These are phyloP conservation scores for Dolichotis patagonum DNA, from an alignment of 2,113 vertebrate genomes.

Conservation along the genomic window DNA sequence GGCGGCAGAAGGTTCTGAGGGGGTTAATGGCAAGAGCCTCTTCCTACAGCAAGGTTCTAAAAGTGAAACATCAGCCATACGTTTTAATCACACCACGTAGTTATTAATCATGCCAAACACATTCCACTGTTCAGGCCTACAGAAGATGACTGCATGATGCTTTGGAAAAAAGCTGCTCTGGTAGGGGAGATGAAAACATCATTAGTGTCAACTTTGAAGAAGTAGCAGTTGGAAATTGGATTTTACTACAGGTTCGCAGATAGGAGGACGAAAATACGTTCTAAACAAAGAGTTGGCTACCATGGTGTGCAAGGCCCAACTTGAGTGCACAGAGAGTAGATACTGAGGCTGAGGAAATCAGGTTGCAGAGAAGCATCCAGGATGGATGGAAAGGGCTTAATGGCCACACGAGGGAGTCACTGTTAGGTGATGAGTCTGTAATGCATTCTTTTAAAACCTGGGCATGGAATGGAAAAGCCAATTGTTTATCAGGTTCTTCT, in stretches of 20 bases:
- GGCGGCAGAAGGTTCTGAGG: neutral
- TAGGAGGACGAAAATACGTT: neutral
- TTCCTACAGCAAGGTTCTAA: neutral
- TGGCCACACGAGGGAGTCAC: neutral
- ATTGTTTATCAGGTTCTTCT: neutral
- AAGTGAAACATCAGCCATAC: neutral
- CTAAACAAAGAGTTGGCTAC: neutral
- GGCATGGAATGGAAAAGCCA: neutral
- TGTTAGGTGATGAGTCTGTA: slow-evolving; percentile 8
- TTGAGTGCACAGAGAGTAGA: neutral
- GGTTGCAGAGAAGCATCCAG: neutral
- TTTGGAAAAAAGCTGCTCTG: neutral
- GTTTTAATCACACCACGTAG: neutral
- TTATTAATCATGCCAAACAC: too few species aligned
- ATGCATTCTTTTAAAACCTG: neutral
- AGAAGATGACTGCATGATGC: neutral
- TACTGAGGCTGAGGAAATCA: neutral
- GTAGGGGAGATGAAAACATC: neutral
- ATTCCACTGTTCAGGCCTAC: neutral
- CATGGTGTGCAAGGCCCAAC: neutral
- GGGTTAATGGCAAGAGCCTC: neutral
- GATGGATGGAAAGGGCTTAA: neutral
- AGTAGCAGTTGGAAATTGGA: neutral
- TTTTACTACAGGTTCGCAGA: slow-evolving; percentile 8
- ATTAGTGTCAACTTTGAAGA: neutral